Evolutionary conservation across 2,797 vertebrate genomes (phyloP).

Genomic region (Acanthornis magna): DNA sequence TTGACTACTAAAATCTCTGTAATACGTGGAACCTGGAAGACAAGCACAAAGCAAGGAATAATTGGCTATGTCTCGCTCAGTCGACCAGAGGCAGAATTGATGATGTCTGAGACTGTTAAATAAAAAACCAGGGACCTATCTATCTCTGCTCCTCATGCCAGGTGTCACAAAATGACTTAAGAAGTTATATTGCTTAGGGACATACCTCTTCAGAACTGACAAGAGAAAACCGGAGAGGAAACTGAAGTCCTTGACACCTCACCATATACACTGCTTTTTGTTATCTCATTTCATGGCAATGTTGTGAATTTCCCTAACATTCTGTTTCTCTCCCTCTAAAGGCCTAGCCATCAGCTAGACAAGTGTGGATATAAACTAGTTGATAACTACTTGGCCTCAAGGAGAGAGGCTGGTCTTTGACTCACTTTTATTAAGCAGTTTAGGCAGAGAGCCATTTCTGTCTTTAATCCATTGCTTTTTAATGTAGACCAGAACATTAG

Average conservation of each 20-base stretch:
- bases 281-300: background rate
- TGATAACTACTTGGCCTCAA: slow-evolving; percentile 22
- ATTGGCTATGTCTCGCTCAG: background rate
- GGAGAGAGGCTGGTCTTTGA: slow-evolving; percentile 1
- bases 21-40: background rate
- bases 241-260: background rate
- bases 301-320: background rate
- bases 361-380: slow-evolving; percentile 3
- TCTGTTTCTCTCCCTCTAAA: background rate
- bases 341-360: background rate
- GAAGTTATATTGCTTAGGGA: background rate
- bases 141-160: background rate
- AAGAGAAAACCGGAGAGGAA: background rate
- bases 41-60: background rate
- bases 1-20: background rate
- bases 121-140: background rate
- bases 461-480: slow-evolving; percentile 28
- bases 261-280: background rate
- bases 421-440: slow-evolving; percentile 6
- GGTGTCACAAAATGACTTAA: background rate
- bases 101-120: background rate
- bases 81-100: background rate
- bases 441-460: background rate
- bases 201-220: background rate
- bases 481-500: background rate